Base-by-base conservation (phyloP, 92 coral and sea anemone species). In the Siderastrea siderea region DNA sequence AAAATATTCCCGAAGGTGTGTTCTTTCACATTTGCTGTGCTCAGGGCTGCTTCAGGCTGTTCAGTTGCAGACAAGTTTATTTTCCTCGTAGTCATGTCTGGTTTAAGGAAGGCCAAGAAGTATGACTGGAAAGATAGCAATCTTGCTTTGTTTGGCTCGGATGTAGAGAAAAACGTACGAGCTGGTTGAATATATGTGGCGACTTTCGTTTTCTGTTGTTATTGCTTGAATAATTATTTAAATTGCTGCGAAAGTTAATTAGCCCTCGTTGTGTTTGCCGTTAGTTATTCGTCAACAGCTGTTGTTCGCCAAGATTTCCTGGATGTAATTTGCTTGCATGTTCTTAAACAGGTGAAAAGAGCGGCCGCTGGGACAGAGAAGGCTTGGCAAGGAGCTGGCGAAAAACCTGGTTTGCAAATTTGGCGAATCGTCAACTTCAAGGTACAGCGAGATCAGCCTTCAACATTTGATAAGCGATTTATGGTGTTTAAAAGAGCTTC, bases 361-460 rank as follows among this genome's bases (percentile, higher is more conserved):
- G 95, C 79, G 45, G 77, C 98, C 0, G 98, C 99, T 12, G 90
- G 53, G 43, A 89, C 92, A 68, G 99, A 96, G 71, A 83, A 88
- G 61, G 98, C 98, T 45, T 96, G 99, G 99, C 80, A 89, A 63
- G 89, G 90, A 1, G 98, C 95, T 73, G 99, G 99, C 5, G 78
- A 91, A 78, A 75, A 86, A 75, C 90, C 89, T 81, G 98, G 96
- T 9, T 48, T 93, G 61, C 90, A 91, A 85, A 93, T 96, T 11
- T 96, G 99, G 99, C 88, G 99, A 80, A 96, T 96, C 68, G 99
- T 95, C 0, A 88, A 95, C 51, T 96, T 96, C 87, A 91, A 95
- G 94, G 99, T 96, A 78, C 5, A 26, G 38, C 38, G 38, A 26
- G 38, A 26, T 26, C 38, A 26, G 38, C 38, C 38, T 26, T 26